These are phyloP conservation scores for Dicentrarchus labrax DNA, from an alignment of 2,113 vertebrate species.

Conservation along the genomic window DNA sequence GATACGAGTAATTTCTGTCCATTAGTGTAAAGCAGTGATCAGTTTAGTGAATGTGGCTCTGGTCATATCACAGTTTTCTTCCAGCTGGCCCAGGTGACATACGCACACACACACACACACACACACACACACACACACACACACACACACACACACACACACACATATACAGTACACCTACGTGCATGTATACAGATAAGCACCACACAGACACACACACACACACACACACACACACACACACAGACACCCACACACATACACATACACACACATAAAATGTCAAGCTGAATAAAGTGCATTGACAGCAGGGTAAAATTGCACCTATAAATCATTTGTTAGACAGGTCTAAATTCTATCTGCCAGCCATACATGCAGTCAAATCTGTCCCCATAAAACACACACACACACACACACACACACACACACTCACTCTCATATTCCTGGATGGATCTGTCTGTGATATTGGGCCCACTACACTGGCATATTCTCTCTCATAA, in stretches of 20 bases:
- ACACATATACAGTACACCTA: background rate
- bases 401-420: slow-evolving; percentile 13
- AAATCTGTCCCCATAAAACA: slow-evolving; percentile 60
- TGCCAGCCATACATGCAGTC: slow-evolving; percentile 75
- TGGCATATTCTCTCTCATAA: slow-evolving; percentile 66
- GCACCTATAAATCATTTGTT: slow-evolving; percentile 85
- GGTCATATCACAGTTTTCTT: slow-evolving; percentile 25
- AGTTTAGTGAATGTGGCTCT: slow-evolving; percentile 42
- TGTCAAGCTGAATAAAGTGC: slow-evolving; percentile 76
- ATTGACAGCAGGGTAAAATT: slow-evolving; percentile 83
- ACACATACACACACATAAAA: slow-evolving; percentile 39
- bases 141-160: background rate
- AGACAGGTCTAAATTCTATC: slow-evolving; percentile 81
- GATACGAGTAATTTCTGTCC: slow-evolving; percentile 51
- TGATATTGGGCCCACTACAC: slow-evolving; percentile 43
- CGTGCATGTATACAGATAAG: slow-evolving; percentile 1
- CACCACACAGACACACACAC: slow-evolving; percentile 5
- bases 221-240: background rate
- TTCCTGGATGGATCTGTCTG: slow-evolving; percentile 54
- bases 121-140: background rate
- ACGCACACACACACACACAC: background rate
- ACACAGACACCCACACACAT: too few relatives aligned
- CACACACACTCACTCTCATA: slow-evolving; percentile 28
- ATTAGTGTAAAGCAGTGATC: slow-evolving; percentile 49
- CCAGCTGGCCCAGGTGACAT: slow-evolving; percentile 12